These are phyloP conservation scores for Palythoa heliodiscus DNA, from an alignment of 92 coral and sea anemone species.

Conservation along the genomic window DNA sequence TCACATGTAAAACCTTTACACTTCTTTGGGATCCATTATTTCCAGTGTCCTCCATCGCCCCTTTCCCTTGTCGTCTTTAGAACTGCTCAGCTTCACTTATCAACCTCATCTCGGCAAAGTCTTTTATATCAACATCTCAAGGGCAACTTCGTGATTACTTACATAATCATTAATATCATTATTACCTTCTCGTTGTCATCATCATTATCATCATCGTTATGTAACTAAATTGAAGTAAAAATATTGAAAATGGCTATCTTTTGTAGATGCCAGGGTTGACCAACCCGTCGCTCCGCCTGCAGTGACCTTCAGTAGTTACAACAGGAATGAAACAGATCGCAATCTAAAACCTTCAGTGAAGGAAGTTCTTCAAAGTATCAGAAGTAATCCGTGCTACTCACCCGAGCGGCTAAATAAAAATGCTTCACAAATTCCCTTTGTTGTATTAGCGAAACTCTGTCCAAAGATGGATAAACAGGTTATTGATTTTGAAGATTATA, in stretches of 20 bases:
- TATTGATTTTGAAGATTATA: not conserved
- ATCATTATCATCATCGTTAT: no score
- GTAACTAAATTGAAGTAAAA: not conserved
- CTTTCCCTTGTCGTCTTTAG: no score
- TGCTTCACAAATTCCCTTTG: not conserved
- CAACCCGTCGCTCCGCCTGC: not conserved
- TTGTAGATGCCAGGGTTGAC: not conserved
- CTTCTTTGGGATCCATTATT: no score
- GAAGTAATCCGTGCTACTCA: not conserved
- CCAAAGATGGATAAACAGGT: not conserved
- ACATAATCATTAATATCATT: no score
- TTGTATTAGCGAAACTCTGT: not conserved
- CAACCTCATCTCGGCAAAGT: no score
- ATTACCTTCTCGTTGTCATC: no score
- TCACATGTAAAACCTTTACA: no score
- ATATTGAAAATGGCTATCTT: not conserved
- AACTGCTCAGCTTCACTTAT: no score
- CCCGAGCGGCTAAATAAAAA: not conserved
- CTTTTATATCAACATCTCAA: no score
- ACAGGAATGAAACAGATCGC: not conserved
- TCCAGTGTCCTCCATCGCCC: no score
- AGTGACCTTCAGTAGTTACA: not conserved
- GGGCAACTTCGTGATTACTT: no score
- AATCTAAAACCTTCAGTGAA: not conserved
- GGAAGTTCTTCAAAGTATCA: not conserved